Percentiles rank a stretch among this genome's conserved stretches.
phyloP scores from a whole-genome alignment of 35 echinoderm and acorn worm genomes.

The Ophiothrix spiculata region DNA sequence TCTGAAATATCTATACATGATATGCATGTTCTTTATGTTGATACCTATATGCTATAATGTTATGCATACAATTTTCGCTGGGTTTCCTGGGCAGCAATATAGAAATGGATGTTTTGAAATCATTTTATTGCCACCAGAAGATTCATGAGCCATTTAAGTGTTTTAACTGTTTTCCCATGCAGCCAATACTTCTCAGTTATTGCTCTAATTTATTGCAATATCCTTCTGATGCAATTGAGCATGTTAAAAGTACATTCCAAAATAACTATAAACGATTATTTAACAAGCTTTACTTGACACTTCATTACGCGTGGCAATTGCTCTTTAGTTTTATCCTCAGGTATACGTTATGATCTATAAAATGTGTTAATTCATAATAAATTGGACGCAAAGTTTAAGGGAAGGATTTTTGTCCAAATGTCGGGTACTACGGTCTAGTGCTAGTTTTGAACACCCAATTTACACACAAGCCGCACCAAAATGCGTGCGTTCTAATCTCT shows the following conservation, averaged over 20 bases:
- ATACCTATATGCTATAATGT: background rate
- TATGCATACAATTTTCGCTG: background rate
- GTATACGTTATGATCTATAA: background rate
- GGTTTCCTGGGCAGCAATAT: background rate
- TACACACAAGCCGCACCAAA: background rate
- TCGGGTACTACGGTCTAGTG: conserved; percentile 1
- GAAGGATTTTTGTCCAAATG: conserved; percentile 3
- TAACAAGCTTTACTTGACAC: background rate
- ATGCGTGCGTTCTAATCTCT: background rate
- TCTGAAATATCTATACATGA: too few species aligned
- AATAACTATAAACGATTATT: conserved; percentile 2
- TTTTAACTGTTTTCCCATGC: background rate
- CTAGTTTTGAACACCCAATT: background rate
- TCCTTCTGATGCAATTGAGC: background rate
- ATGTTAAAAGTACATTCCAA: conserved; percentile 5
- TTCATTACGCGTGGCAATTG: background rate
- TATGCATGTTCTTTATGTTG: too few species aligned
- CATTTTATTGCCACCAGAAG: background rate
- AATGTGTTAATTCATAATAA: conserved; percentile 5
- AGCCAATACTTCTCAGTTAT: background rate
- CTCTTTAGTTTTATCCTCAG: background rate
- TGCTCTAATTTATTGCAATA: background rate
- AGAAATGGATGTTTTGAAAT: background rate
- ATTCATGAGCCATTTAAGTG: background rate
- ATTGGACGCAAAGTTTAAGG: background rate